Percentiles rank a stretch among this genome's conserved stretches.
Conservation (phyloP, 2,888 invertebrate genomes). For the Ryuthela nishihirai region DNA sequence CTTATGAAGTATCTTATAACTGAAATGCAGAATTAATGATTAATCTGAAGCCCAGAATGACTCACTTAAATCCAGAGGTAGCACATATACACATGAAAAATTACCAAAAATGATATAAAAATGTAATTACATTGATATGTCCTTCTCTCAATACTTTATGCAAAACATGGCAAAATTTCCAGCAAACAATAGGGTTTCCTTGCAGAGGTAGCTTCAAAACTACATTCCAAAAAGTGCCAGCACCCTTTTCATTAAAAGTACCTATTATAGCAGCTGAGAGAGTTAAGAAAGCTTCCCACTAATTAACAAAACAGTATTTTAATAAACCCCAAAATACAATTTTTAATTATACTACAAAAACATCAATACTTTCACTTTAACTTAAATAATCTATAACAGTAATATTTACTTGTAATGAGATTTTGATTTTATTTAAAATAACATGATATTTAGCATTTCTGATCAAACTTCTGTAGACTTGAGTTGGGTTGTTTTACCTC, state of each 20-base stretch:
- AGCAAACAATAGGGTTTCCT: slow-evolving; percentile 92
- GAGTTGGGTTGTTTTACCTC: no score
- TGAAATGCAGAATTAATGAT: no score
- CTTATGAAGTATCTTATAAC: neutral
- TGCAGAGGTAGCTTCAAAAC: slow-evolving; percentile 70
- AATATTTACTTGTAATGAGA: neutral
- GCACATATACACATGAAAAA: neutral
- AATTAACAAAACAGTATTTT: neutral
- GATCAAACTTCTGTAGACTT: no score
- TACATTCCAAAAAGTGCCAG: slow-evolving; percentile 82
- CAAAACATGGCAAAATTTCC: slow-evolving; percentile 98
- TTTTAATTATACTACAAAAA: neutral
- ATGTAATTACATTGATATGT: slow-evolving; percentile 66
- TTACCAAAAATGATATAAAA: neutral
- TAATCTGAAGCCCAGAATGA: neutral
- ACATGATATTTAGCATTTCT: no score
- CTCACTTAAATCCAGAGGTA: neutral
- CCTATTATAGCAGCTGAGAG: slow-evolving; percentile 79
- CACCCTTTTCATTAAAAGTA: slow-evolving; percentile 88
- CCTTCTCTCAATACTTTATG: slow-evolving; percentile 95
- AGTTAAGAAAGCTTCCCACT: slow-evolving; percentile 7
- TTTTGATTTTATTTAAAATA: no score
- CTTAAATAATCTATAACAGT: neutral
- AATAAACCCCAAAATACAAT: neutral
- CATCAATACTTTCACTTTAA: neutral